Conservation (phyloP, 2,888 invertebrate genomes). For the Dynastes hyllus region DNA sequence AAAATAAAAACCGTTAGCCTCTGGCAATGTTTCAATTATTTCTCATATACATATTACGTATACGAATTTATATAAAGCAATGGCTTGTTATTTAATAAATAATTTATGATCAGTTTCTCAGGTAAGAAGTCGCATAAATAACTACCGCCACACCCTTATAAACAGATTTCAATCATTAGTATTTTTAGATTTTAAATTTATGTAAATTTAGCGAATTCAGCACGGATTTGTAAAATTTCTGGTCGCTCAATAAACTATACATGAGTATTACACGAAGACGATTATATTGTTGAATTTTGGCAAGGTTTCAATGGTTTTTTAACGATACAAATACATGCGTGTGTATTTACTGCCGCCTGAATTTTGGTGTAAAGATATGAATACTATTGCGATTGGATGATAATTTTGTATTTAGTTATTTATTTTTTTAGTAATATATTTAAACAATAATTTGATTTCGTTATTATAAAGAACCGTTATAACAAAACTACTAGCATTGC, state of each 20-base stretch:
- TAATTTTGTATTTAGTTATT: background rate
- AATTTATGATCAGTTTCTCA: background rate
- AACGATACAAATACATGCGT: background rate
- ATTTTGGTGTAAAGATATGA: too few species aligned
- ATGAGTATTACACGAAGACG: background rate
- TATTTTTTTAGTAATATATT: background rate
- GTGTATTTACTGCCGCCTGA: background rate
- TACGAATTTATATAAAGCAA: background rate
- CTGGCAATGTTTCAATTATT: conserved; percentile 22
- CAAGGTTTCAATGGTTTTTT: conserved; percentile 1
- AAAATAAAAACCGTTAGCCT: background rate
- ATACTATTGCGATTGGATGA: too few species aligned
- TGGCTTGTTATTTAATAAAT: conserved; percentile 17
- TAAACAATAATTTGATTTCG: background rate
- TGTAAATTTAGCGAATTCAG: conserved; percentile 2
- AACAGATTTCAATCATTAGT: background rate
- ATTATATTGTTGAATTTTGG: background rate
- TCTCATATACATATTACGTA: background rate
- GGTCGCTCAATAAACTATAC: background rate
- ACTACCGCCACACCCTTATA: background rate
- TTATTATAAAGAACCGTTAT: background rate
- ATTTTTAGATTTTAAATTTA: conserved; percentile 26
- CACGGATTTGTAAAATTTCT: background rate
- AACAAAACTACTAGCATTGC: too few species aligned
- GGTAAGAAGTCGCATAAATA: background rate